Evolutionary conservation across 2,888 invertebrate species (phyloP).

Genomic region (Yponomeuta plumbellus): DNA sequence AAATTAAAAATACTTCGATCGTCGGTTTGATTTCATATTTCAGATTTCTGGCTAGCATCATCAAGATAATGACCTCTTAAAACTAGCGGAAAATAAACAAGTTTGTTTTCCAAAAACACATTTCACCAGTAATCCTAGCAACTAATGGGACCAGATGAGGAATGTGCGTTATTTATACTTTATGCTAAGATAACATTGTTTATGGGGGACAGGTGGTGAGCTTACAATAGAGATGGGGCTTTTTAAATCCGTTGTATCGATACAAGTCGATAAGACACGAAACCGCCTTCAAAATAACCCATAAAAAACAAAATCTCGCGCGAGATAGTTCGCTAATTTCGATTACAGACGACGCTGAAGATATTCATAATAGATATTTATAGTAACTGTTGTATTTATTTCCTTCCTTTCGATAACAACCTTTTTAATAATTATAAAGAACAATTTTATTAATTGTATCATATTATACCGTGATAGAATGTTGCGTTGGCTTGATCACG

Average conservation of each 20-base stretch:
- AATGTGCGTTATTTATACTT: slow-evolving; percentile 7
- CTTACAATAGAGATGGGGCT: neutral
- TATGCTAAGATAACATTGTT: slow-evolving; percentile 31
- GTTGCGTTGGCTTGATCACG: no score
- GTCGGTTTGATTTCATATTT: neutral
- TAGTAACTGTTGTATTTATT: no score
- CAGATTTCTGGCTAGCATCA: neutral
- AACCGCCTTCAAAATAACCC: no score
- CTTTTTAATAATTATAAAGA: no score
- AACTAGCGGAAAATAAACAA: neutral
- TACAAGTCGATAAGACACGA: neutral
- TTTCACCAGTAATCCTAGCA: neutral
- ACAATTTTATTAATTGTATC: no score
- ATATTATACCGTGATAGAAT: no score
- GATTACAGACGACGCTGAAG: no score
- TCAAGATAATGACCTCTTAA: neutral
- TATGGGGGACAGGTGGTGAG: slow-evolving; percentile 48
- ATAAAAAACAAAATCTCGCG: no score
- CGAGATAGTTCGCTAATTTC: no score
- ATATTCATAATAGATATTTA: no score
- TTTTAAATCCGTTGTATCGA: slow-evolving; percentile 2
- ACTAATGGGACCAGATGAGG: slow-evolving; percentile 13
- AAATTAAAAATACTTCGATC: neutral
- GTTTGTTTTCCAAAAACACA: neutral
- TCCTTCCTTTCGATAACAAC: no score